These are phyloP conservation scores for Poecilobothrus nobilitatus DNA, from an alignment of 2,888 invertebrate genomes.

Conservation along the genomic window DNA sequence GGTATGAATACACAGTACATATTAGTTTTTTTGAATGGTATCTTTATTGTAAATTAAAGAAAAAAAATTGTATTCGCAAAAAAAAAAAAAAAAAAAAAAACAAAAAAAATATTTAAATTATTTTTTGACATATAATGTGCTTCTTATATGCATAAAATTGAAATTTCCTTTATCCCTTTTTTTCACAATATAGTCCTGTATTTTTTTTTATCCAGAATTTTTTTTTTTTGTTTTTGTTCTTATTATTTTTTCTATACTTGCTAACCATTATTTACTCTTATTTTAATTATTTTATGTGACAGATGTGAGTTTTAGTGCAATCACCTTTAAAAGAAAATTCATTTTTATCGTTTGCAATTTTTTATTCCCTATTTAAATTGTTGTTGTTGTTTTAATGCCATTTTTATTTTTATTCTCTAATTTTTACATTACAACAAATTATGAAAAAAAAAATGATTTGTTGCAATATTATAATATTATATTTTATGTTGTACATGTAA, in stretches of 20 bases:
- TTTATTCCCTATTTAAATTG: too few relatives aligned
- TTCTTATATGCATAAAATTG: slow-evolving; percentile 3
- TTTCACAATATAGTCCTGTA: not conserved
- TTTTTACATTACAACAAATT: not conserved
- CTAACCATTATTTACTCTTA: not conserved
- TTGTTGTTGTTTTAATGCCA: not conserved
- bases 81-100: too few relatives aligned
- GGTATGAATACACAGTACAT: too few relatives aligned
- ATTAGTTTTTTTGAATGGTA: too few relatives aligned
- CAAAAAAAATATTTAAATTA: not conserved
- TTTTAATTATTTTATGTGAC: slow-evolving; percentile 6
- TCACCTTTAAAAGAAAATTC: not conserved
- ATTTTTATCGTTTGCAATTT: too few relatives aligned
- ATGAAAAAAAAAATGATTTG: not conserved
- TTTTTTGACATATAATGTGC: not conserved
- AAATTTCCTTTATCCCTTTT: slow-evolving; percentile 2
- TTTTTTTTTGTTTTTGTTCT: too few relatives aligned
- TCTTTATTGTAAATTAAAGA: too few relatives aligned
- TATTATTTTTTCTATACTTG: too few relatives aligned
- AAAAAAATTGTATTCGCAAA: too few relatives aligned
- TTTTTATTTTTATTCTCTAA: not conserved
- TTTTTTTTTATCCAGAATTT: too few relatives aligned
- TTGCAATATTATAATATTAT: not conserved
- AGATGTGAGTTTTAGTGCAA: slow-evolving; percentile 2
- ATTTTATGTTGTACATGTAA: too few relatives aligned